Evolutionary conservation across 2,113 vertebrate species (phyloP).

Genomic region (Semicossyphus pulcher): DNA sequence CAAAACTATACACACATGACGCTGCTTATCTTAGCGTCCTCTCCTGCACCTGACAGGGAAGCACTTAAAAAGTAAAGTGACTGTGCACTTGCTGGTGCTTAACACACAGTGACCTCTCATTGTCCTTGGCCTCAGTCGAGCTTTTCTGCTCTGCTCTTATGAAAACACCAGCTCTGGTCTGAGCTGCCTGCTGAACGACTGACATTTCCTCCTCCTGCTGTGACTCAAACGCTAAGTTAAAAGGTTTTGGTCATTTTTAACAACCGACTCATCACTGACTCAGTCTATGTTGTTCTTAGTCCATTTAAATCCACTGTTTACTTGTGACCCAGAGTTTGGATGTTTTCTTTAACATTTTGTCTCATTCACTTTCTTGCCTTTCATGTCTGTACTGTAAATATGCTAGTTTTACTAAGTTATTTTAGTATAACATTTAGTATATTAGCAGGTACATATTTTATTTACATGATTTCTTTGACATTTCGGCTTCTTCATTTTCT

Average conservation of each 20-base stretch:
- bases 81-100: constrained; percentile 28
- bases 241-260: too few species aligned
- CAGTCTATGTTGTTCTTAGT: background rate
- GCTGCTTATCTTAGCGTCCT: background rate
- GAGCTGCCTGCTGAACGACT: background rate
- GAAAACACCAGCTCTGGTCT: constrained; percentile 30
- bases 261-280: background rate
- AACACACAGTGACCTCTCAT: constrained; percentile 45
- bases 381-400: too few species aligned
- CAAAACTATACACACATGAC: background rate
- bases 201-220: constrained; percentile 13
- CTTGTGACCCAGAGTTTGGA: too few species aligned
- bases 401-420: too few species aligned
- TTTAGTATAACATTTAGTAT: too few species aligned
- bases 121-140: constrained; percentile 34
- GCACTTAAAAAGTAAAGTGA: constrained; percentile 26
- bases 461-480: too few species aligned
- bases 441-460: background rate
- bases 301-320: background rate
- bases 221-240: too few species aligned
- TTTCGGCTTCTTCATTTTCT: too few species aligned
- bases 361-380: too few species aligned
- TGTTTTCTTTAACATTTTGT: too few species aligned
- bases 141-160: constrained; percentile 33
- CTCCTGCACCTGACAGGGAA: constrained; percentile 36